Base-by-base conservation (phyloP, 2,797 vertebrate species). In the Odontamblyopus rebecca region DNA sequence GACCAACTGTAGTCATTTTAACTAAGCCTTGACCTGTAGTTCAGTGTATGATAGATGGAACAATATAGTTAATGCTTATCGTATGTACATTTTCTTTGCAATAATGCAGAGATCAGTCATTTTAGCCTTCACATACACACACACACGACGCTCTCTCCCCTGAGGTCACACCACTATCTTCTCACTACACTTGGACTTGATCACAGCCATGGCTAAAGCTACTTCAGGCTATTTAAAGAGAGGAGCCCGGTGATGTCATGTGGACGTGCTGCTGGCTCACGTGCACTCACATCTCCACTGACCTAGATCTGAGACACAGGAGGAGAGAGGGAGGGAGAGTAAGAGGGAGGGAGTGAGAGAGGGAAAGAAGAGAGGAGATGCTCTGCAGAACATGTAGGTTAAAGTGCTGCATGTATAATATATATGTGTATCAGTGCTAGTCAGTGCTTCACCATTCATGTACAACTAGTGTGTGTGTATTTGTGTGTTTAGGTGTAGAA, bases 151-250 rank as follows among this genome's bases (percentile, higher is more conserved):
- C 38, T 61, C 69, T 61, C 56, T 50, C 44, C 44, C 70, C 72
- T 57, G 19, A 19, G 78, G 75, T 73, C 68, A 72, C 44, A 70
- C 16, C 60, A 65, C 51, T 74, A 77, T 83, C 80, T 74, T 67
- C 72, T 78, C 73, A 60, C 64, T 76, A 70, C 79, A 78, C 72
- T 84, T 68, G 67, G 76, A 81, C 77, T 86, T 80, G 69, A 84
- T 74, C 80, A 80, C 30, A 9, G 29, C 27, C 59, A 44, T 2
- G 18, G 81, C 81, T 84, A 75, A 73, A 85, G 82, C 85, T 85
- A 83, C 78, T 74, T 70, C 67, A 76, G 86, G 85, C 88, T 91
- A 89, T 91, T 89, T 86, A 88, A 86, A 88, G 86, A 77, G 1
- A 79, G 38, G 11, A 13, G 74, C 68, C 65, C 68, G 80, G 68